Base-by-base conservation (phyloP, 2,888 invertebrate species). In the Penaeus monodon region DNA sequence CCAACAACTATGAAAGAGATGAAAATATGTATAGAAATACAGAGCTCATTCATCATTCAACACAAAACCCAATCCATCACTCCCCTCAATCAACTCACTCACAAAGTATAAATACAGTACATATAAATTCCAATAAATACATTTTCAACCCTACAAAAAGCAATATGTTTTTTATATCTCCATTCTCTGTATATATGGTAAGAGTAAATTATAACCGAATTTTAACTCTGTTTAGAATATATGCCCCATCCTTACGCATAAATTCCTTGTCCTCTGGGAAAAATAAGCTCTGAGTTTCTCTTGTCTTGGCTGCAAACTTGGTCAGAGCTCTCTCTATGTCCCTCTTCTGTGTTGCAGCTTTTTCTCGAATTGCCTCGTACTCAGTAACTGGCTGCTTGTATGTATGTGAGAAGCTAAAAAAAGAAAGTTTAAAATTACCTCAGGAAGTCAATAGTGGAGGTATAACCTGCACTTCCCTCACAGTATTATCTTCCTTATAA, bases 301-400 rank as follows among this genome's bases (percentile, higher is more conserved):
- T 96, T 2, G 98, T 99, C 93, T 98, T 97, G 0, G 98, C 97
- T 88, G 98, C 94, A 93, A 98, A 99, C 92, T 97, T 96, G 0
- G 98, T 98, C 27, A 99, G 93, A 0, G 98, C 98, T 92, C 96
- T 95, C 93, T 99, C 98, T 79, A 98, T 96, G 92, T 99, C 98
- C 84, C 97, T 94, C 92, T 98, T 98, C 92, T 99, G 98, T 80
- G 95, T 95, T 0, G 98, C 98, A 70, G 97, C 97, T 92, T 98
- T 98, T 93, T 99, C 98, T 91, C 99, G 94, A 81, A 98, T 97
- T 0, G 97, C 96, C 94, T 98, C 98, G 93, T 99, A 99, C 92
- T 99, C 99, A 7, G 98, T 97, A 6, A 97, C 96, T 65, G 98
- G 98, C 93, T 98, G 98, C 92, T 97, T 98, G 92, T 98, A 97